Conservation (phyloP, 2,888 invertebrate species). For the Cetonia aurata region DNA sequence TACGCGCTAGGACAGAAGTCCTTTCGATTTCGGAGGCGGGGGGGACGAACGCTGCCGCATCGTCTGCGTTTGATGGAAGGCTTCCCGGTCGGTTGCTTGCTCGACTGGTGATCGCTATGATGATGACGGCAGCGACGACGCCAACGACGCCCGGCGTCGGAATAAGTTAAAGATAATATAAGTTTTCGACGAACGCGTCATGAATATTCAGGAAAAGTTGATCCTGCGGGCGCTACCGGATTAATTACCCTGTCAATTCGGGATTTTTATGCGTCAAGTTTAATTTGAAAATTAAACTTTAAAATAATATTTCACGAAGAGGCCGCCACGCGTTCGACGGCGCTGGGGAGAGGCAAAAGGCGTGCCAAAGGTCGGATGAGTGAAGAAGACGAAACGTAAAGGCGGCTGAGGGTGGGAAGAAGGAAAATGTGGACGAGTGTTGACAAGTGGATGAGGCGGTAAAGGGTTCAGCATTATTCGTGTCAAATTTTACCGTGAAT, state of each 20-base stretch:
- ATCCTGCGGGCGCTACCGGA: conserved; percentile 43
- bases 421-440: too few relatives aligned
- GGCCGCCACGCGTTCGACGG: background rate
- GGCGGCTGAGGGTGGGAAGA: too few relatives aligned
- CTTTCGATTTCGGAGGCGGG: too few relatives aligned
- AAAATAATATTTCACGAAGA: conserved; percentile 39
- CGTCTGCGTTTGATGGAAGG: conserved; percentile 21
- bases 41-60: too few relatives aligned
- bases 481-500: too few relatives aligned
- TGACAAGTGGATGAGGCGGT: too few relatives aligned
- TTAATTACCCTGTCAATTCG: conserved; percentile 45
- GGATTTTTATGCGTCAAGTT: conserved; percentile 45
- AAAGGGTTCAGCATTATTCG: too few relatives aligned
- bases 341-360: background rate
- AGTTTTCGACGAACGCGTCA: conserved; percentile 44
- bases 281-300: conserved; percentile 44
- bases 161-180: conserved; percentile 47
- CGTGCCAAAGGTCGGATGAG: background rate
- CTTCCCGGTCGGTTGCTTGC: background rate
- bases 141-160: conserved; percentile 31
- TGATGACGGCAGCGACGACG: conserved; percentile 17
- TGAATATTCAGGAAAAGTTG: conserved; percentile 45
- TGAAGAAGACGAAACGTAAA: background rate
- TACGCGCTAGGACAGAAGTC: too few relatives aligned
- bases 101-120: conserved; percentile 14